phyloP scores from a whole-genome alignment of 2,888 invertebrate genomes.

The Cynaeus angustus region DNA sequence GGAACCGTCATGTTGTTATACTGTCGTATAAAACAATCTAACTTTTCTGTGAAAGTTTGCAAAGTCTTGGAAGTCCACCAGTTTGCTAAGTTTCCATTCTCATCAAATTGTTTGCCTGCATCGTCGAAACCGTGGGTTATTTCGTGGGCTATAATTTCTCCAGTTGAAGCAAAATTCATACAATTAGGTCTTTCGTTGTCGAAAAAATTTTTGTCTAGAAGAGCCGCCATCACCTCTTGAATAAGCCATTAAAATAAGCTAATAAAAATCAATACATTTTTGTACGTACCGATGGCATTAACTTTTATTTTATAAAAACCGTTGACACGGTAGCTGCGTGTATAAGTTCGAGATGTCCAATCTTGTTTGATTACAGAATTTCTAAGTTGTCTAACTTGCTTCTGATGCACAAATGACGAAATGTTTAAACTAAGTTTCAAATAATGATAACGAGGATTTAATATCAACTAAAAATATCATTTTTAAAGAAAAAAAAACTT shows the following conservation, averaged over 20 bases:
- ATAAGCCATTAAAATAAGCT: neutral
- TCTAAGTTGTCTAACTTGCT: constrained; percentile 72
- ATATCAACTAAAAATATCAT: constrained; percentile 28
- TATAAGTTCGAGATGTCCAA: constrained; percentile 57
- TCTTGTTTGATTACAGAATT: constrained; percentile 72
- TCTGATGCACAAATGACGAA: constrained; percentile 20
- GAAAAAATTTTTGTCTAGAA: constrained; percentile 90
- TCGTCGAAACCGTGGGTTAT: constrained; percentile 90
- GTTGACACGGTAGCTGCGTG: constrained; percentile 73
- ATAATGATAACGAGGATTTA: neutral
- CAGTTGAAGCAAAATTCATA: constrained; percentile 90
- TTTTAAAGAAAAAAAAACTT: neutral
- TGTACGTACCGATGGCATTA: constrained; percentile 74
- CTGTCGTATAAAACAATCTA: constrained; percentile 90
- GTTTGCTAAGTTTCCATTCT: constrained; percentile 87
- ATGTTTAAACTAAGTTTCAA: constrained; percentile 33
- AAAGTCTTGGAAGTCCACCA: constrained; percentile 91
- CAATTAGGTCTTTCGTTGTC: constrained; percentile 86
- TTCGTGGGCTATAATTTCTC: constrained; percentile 89
- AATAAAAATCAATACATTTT: neutral
- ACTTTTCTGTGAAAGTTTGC: constrained; percentile 82
- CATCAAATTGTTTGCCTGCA: constrained; percentile 87
- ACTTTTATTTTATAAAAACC: constrained; percentile 73
- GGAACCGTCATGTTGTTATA: constrained; percentile 88
- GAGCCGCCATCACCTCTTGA: constrained; percentile 82